Conservation (phyloP, 1,140 invertebrate genomes). For the Amyelois transitella region DNA sequence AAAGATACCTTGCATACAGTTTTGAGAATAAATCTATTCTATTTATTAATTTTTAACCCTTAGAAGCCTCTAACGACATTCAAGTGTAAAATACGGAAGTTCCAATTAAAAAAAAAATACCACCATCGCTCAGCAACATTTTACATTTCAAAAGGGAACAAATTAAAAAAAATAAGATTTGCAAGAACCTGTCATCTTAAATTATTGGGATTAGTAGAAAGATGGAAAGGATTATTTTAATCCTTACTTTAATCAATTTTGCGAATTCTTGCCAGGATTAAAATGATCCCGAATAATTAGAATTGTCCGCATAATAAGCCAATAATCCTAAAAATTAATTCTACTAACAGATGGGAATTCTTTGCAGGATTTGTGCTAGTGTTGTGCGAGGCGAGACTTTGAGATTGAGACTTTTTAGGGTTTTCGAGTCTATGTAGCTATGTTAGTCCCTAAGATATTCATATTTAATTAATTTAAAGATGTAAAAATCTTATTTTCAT, state of each 20-base stretch:
- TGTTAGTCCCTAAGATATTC: too few species aligned
- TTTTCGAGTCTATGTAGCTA: neutral
- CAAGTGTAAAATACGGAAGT: too few species aligned
- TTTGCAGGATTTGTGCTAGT: neutral
- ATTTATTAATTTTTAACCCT: too few species aligned
- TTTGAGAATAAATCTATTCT: too few species aligned
- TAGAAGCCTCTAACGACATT: too few species aligned
- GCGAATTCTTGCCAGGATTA: neutral
- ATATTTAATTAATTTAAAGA: too few species aligned
- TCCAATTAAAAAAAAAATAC: neutral
- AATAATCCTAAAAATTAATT: neutral
- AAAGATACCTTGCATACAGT: too few species aligned
- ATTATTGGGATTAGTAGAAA: neutral
- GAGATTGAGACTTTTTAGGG: neutral
- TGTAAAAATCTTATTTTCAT: too few species aligned
- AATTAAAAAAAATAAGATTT: conserved; percentile 6
- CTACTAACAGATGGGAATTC: neutral
- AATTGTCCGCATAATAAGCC: neutral
- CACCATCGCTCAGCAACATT: neutral
- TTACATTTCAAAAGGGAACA: neutral
- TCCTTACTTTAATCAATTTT: neutral
- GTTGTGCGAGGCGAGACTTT: neutral
- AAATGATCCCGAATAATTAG: neutral
- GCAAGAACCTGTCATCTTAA: conserved; percentile 6
- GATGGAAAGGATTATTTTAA: neutral